Base-by-base conservation (phyloP, 2,888 invertebrate species). In the Folsomia manolachei region DNA sequence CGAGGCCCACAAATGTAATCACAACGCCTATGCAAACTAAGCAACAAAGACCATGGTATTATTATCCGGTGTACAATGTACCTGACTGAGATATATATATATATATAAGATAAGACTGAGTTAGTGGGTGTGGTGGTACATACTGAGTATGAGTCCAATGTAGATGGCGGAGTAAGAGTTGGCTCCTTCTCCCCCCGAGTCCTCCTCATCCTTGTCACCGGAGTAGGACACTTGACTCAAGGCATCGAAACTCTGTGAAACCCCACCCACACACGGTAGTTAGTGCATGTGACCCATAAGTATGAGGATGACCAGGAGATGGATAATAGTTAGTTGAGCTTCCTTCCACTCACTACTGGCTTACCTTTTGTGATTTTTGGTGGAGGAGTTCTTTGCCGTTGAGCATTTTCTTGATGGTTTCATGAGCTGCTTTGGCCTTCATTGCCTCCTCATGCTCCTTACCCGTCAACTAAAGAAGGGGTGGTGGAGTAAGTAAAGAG, bases 1-100 rank as follows among this genome's bases (percentile, higher is more conserved):
- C 80, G 64, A 80, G 63, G 18, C 80, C 80, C 18, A 80, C 80
- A 63, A 80, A 80, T 0, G 78, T 77, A 69, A 80, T 79, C 53
- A 80, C 80, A 25, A 76, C 65, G 0, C 80, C 80, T 56, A 80
- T 74, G 21, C 75, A 73, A 61, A 79, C 80, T 80, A 70, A 1
- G 70, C 60, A 69, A 39, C 39, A 39, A 4, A 39, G n/a, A n/a
- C n/a, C n/a, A n/a, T n/a, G n/a, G n/a, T n/a, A n/a, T n/a, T n/a
- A n/a, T n/a, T n/a, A n/a, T n/a, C n/a, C n/a, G n/a, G n/a, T n/a
- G n/a, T n/a, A n/a, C n/a, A n/a, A n/a, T n/a, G n/a, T n/a, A n/a
- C n/a, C n/a, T n/a, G n/a, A n/a, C n/a, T n/a, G n/a, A n/a, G n/a
- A n/a, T n/a, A n/a, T n/a, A n/a, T n/a, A n/a, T n/a, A n/a, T n/a